phyloP scores from a whole-genome alignment of 2,888 invertebrate species.

The Ganaspis brasiliensis region DNA sequence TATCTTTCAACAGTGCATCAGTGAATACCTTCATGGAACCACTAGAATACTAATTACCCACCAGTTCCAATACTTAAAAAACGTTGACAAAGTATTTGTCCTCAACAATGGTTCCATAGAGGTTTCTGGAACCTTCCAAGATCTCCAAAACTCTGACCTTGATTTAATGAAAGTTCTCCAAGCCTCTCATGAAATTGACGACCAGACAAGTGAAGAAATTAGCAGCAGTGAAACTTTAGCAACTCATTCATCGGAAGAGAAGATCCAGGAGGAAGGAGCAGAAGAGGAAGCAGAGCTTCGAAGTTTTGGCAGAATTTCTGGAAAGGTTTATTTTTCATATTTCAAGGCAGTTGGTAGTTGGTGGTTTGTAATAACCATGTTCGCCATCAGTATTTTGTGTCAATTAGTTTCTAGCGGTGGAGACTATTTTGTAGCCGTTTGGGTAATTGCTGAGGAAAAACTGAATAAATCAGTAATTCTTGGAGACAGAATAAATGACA shows the following conservation, averaged over 20 bases:
- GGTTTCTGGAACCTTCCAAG: slow-evolving; percentile 84
- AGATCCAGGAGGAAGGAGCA: slow-evolving; percentile 15
- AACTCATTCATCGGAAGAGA: background rate
- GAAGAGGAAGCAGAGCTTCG: slow-evolving; percentile 55
- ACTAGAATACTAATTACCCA: slow-evolving; percentile 77
- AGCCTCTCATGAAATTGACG: slow-evolving; percentile 55
- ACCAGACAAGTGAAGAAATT: slow-evolving; percentile 19
- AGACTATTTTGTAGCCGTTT: slow-evolving; percentile 80
- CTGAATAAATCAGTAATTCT: background rate
- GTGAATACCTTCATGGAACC: slow-evolving; percentile 54
- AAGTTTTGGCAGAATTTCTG: slow-evolving; percentile 62
- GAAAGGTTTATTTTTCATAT: slow-evolving; percentile 68
- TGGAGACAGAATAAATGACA: too few species aligned
- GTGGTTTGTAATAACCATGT: slow-evolving; percentile 66
- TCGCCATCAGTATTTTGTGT: slow-evolving; percentile 68
- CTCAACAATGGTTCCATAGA: slow-evolving; percentile 83
- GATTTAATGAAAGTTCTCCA: slow-evolving; percentile 84
- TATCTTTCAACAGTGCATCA: slow-evolving; percentile 81
- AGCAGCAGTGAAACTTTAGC: slow-evolving; percentile 8
- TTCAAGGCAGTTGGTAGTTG: slow-evolving; percentile 72
- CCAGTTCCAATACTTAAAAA: slow-evolving; percentile 90
- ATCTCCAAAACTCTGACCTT: slow-evolving; percentile 83
- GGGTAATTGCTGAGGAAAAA: slow-evolving; percentile 76
- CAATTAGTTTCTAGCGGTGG: slow-evolving; percentile 74
- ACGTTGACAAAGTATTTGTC: slow-evolving; percentile 84